Percentiles rank a stretch among this genome's conserved stretches.
Conservation (phyloP, 2,888 invertebrate species). For the Eudemis profundana region DNA sequence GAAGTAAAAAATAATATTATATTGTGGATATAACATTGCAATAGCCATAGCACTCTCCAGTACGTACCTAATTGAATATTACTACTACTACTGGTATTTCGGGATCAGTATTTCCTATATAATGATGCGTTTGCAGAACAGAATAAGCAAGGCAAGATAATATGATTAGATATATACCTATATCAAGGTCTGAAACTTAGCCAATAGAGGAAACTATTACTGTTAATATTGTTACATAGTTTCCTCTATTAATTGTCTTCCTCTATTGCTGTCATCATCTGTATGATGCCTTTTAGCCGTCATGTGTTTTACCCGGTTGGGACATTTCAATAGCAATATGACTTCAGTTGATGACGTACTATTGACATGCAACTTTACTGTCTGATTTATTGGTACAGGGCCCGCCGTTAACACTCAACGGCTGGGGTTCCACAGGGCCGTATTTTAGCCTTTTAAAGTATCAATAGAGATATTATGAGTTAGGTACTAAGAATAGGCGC, state of each 20-base stretch:
- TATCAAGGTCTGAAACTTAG: background rate
- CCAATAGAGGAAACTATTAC: background rate
- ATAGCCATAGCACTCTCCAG: too few relatives aligned
- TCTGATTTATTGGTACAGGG: constrained; percentile 3
- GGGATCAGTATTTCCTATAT: too few relatives aligned
- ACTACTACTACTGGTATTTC: too few relatives aligned
- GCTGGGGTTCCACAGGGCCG: background rate
- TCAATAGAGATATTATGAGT: too few relatives aligned
- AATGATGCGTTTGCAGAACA: background rate
- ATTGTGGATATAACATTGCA: too few relatives aligned
- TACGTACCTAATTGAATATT: too few relatives aligned
- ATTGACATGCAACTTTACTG: constrained; percentile 1
- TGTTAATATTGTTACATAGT: background rate
- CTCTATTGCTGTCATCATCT: background rate
- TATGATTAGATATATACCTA: background rate
- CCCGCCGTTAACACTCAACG: background rate
- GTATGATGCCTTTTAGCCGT: too few relatives aligned
- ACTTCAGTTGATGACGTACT: too few relatives aligned
- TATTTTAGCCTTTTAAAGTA: background rate
- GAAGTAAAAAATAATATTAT: too few relatives aligned
- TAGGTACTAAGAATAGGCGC: too few relatives aligned
- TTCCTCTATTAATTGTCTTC: background rate
- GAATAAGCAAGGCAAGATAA: background rate
- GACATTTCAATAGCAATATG: too few relatives aligned
- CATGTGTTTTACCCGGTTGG: too few relatives aligned